Evolutionary conservation across 2,888 invertebrate species (phyloP), one percentile per base, ranked within the genome.

Genomic region (Scaptomyza parva): DNA sequence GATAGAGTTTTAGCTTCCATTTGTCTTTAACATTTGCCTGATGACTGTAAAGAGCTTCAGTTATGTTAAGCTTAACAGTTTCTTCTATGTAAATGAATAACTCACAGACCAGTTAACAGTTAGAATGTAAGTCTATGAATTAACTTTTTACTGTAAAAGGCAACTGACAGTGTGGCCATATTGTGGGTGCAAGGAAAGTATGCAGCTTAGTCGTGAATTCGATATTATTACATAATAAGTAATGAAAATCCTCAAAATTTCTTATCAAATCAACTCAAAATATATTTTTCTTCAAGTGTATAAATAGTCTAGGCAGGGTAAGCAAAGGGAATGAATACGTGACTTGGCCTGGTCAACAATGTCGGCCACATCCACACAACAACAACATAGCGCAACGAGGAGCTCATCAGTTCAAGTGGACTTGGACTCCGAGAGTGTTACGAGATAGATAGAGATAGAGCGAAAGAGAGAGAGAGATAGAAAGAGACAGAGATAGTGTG

Each of bases 321-420:
- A 12, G 18, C 3, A 26, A 2, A n/a, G n/a, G 24, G 17, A 1
- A 18, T 2, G 12, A 18, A 17, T 9, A 11, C 9, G 18, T 37
- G 44, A 22, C 28, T 50, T 44, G 41, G 40, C 35, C 61, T 62
- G 69, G 78, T 68, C 77, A 76, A 43, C 54, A 61, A 72, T 70
- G 76, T 58, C 55, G 72, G 66, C 62, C 68, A 77, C 63, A 72
- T 43, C 55, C 59, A 62, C 26, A 45, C 11, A 40, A 30, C 59
- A n/a, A n/a, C n/a, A n/a, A n/a, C n/a, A n/a, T n/a, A 47, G 66
- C 45, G 20, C 30, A 70, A 53, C 70, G 64, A 55, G 58, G 54
- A 59, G 58, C 75, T 61, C 74, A 55, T 66, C 65, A 57, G 52
- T 39, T 66, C 53, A 75, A 70, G 76, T 59, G 70, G 70, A 51